Percentiles rank a stretch among this genome's conserved stretches.
These are phyloP conservation scores for Musca domestica DNA, from an alignment of 1,140 invertebrate genomes.

Conservation along the genomic window DNA sequence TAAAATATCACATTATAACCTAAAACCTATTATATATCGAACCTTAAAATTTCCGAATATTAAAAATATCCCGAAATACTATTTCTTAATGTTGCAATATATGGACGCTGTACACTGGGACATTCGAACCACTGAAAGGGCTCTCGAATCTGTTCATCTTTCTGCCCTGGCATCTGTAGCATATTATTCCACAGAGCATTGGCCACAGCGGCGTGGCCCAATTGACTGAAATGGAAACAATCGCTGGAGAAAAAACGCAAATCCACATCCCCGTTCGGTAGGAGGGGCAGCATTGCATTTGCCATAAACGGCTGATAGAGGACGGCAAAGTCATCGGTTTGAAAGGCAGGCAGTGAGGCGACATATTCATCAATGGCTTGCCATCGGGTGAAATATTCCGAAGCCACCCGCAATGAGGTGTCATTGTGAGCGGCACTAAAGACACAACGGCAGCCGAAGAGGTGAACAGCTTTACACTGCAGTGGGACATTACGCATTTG, in stretches of 20 bases:
- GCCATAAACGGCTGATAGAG: conserved; percentile 59
- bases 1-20: too few relatives aligned
- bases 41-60: too few relatives aligned
- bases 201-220: conserved; percentile 58
- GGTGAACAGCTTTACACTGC: neutral
- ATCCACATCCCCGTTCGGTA: conserved; percentile 56
- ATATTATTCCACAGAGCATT: conserved; percentile 64
- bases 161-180: conserved; percentile 54
- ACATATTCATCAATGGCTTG: conserved; percentile 52
- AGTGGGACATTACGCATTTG: neutral
- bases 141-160: conserved; percentile 11
- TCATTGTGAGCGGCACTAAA: neutral
- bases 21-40: too few relatives aligned
- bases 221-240: conserved; percentile 73
- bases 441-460: neutral
- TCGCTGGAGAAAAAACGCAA: conserved; percentile 64
- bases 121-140: conserved; percentile 20
- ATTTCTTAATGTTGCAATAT: conserved; percentile 20
- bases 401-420: conserved; percentile 32
- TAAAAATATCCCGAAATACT: neutral
- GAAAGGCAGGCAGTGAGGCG: conserved; percentile 45
- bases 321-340: conserved; percentile 60
- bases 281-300: conserved; percentile 52
- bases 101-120: conserved; percentile 20
- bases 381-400: conserved; percentile 53